phyloP scores from a whole-genome alignment of 2,888 invertebrate species.

The Heliconius sara region DNA sequence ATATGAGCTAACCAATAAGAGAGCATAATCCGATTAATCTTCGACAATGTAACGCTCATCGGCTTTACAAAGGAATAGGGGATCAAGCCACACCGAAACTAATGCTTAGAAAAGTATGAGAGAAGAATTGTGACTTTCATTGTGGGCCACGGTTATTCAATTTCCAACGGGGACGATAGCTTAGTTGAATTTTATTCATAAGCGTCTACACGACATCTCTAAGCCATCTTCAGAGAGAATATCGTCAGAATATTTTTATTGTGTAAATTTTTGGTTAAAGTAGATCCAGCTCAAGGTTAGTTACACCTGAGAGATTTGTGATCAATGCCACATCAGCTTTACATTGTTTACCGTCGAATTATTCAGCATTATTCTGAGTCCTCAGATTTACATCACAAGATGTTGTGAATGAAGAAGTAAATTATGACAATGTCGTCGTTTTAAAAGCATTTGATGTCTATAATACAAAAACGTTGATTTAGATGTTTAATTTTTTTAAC shows the following conservation, averaged over 20 bases:
- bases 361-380: constrained; percentile 49
- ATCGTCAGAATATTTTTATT: constrained; percentile 25
- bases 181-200: constrained; percentile 37
- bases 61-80: constrained; percentile 59
- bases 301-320: constrained; percentile 51
- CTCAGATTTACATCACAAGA: constrained; percentile 47
- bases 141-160: constrained; percentile 27
- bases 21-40: constrained; percentile 66
- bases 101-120: constrained; percentile 21
- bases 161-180: constrained; percentile 26
- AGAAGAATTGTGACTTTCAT: constrained; percentile 21
- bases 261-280: constrained; percentile 52
- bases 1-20: constrained; percentile 60
- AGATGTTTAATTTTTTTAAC: not conserved
- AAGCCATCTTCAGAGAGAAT: constrained; percentile 24
- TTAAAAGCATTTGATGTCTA: constrained; percentile 65
- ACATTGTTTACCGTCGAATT: constrained; percentile 54
- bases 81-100: constrained; percentile 36
- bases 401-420: constrained; percentile 58
- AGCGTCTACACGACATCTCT: constrained; percentile 5
- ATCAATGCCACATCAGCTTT: constrained; percentile 60
- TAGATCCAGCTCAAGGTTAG: constrained; percentile 66
- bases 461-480: constrained; percentile 64
- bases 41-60: constrained; percentile 62
- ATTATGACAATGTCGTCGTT: constrained; percentile 58